A percentile compares a stretch with the other conserved stretches of the same genome.
Conservation (phyloP, 2,797 vertebrate genomes). For the Eupleurogrammus muticus region DNA sequence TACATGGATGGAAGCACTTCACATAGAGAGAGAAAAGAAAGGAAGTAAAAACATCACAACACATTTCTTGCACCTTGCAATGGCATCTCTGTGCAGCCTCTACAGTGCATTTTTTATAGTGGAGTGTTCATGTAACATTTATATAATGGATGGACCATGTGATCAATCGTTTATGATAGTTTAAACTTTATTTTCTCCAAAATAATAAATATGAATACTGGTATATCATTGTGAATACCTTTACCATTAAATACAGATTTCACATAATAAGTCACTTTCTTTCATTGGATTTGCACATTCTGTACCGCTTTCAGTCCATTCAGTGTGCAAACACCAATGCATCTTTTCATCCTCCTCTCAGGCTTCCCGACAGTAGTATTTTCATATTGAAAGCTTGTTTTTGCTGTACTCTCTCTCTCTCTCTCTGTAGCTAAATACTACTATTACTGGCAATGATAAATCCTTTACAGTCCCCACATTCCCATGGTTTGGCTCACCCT, state of each 20-base stretch:
- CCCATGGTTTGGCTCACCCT: constrained; percentile 39
- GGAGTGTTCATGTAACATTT: not conserved
- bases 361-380: not conserved
- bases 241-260: constrained; percentile 62
- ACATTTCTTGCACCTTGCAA: not conserved
- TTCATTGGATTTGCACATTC: constrained; percentile 43
- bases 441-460: constrained; percentile 22
- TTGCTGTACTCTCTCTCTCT: constrained; percentile 13
- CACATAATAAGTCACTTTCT: constrained; percentile 23
- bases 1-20: constrained; percentile 35
- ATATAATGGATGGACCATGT: not conserved
- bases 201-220: constrained; percentile 72
- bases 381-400: constrained; percentile 25
- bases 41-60: not conserved
- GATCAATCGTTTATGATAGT: constrained; percentile 1
- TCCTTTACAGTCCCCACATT: constrained; percentile 25
- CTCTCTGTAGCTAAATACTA: constrained; percentile 23
- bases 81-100: not conserved
- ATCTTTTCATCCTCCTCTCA: constrained; percentile 1
- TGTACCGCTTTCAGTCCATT: constrained; percentile 65
- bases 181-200: constrained; percentile 57
- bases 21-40: constrained; percentile 10
- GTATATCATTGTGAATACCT: constrained; percentile 24
- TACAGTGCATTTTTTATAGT: not conserved
- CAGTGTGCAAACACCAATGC: constrained; percentile 11